Conservation (phyloP, 2,888 invertebrate species). For the Stenolophus ochropezus region DNA sequence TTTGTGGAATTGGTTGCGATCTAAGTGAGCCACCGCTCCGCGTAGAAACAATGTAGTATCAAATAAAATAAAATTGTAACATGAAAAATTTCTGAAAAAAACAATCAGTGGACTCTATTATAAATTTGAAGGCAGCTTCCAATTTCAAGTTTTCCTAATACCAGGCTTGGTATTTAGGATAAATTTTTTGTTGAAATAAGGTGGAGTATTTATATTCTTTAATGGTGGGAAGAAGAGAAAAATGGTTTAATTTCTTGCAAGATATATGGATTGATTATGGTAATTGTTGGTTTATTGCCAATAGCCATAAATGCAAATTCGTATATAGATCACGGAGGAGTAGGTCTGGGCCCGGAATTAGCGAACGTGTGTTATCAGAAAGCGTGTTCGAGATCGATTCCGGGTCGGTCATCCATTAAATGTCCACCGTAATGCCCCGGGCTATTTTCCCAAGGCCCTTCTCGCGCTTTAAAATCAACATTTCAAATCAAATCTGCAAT, state of each 20-base stretch:
- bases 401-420: constrained; percentile 57
- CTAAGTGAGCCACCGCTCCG: too few relatives aligned
- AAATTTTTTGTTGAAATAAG: too few relatives aligned
- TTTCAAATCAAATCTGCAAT: constrained; percentile 44
- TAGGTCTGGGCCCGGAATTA: constrained; percentile 44
- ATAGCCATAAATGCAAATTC: constrained; percentile 57
- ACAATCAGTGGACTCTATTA: too few relatives aligned
- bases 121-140: too few relatives aligned
- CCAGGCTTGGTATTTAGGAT: too few relatives aligned
- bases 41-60: too few relatives aligned
- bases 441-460: constrained; percentile 50
- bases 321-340: constrained; percentile 52
- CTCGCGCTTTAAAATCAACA: constrained; percentile 41
- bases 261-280: constrained; percentile 53
- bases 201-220: too few relatives aligned
- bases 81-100: too few relatives aligned
- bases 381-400: constrained; percentile 55
- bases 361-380: constrained; percentile 58
- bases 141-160: too few relatives aligned
- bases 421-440: constrained; percentile 53
- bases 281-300: constrained; percentile 53
- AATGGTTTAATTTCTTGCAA: constrained; percentile 41
- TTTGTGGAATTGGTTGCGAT: too few relatives aligned
- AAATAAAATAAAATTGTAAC: too few relatives aligned
- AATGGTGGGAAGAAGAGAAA: neutral